These are phyloP conservation scores for Anarsia innoxiella DNA, from an alignment of 2,888 invertebrate genomes.

Conservation along the genomic window DNA sequence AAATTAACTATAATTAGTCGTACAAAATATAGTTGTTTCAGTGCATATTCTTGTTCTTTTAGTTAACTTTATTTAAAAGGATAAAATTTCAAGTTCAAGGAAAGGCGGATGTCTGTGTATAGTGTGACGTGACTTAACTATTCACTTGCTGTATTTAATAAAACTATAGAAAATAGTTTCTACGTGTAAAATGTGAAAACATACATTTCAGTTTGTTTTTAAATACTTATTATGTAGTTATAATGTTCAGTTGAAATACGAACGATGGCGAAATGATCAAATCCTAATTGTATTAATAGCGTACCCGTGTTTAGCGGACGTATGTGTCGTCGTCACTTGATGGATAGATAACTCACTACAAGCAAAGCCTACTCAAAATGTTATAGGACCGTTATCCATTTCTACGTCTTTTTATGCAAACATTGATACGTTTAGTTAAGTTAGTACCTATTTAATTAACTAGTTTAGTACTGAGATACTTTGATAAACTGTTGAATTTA, in stretches of 20 bases:
- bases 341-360: no score
- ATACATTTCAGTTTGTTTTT: slow-evolving; percentile 14
- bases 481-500: no score
- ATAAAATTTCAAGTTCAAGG: slow-evolving; percentile 26
- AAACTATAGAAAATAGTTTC: slow-evolving; percentile 7
- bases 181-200: slow-evolving; percentile 22
- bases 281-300: slow-evolving; percentile 53
- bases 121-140: slow-evolving; percentile 23
- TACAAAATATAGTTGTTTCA: slow-evolving; percentile 57
- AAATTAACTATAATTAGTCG: slow-evolving; percentile 56
- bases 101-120: slow-evolving; percentile 28
- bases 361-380: no score
- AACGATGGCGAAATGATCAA: slow-evolving; percentile 29
- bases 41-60: slow-evolving; percentile 34
- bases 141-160: slow-evolving; percentile 9
- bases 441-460: no score
- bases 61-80: slow-evolving; percentile 18
- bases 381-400: no score
- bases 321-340: no score
- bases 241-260: slow-evolving; percentile 24
- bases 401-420: no score
- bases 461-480: no score
- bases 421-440: no score
- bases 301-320: slow-evolving; percentile 44
- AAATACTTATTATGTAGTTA: slow-evolving; percentile 20